A percentile compares a stretch with the other conserved stretches of the same genome.
Evolutionary conservation across 2,797 vertebrate genomes (phyloP).

Genomic region (Spinibarbus caldwelli): DNA sequence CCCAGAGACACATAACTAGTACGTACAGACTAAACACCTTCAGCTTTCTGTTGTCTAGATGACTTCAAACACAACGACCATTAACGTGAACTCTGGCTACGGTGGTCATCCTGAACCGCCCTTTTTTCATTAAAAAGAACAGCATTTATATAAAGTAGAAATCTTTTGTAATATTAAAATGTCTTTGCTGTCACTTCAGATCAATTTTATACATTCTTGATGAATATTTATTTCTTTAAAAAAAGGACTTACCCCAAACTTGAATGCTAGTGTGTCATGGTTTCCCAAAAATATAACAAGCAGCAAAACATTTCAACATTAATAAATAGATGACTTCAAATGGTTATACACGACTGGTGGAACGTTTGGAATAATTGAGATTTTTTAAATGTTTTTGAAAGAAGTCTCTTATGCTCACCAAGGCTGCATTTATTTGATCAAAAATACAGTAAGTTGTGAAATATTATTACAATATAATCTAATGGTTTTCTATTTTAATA

Average conservation of each 20-base stretch:
- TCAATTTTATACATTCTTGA: background rate
- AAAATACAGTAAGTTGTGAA: background rate
- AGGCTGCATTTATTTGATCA: background rate
- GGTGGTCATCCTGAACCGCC: background rate
- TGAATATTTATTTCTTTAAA: background rate
- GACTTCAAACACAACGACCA: background rate
- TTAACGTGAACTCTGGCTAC: background rate
- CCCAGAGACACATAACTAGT: conserved; percentile 34
- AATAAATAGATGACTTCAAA: background rate
- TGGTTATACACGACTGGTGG: background rate
- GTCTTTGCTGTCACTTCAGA: background rate
- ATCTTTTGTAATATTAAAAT: background rate
- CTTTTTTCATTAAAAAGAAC: background rate
- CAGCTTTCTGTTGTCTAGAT: background rate
- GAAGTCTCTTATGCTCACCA: background rate
- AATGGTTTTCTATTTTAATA: background rate
- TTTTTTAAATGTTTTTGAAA: background rate
- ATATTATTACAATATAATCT: background rate
- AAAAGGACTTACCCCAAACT: background rate
- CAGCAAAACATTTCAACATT: background rate
- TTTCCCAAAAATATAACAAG: background rate
- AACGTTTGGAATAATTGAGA: background rate
- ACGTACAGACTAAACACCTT: background rate
- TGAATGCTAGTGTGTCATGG: background rate
- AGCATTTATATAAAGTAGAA: background rate